Evolutionary conservation across 2,888 invertebrate genomes (phyloP).

Genomic region (Fabriciana adippe): DNA sequence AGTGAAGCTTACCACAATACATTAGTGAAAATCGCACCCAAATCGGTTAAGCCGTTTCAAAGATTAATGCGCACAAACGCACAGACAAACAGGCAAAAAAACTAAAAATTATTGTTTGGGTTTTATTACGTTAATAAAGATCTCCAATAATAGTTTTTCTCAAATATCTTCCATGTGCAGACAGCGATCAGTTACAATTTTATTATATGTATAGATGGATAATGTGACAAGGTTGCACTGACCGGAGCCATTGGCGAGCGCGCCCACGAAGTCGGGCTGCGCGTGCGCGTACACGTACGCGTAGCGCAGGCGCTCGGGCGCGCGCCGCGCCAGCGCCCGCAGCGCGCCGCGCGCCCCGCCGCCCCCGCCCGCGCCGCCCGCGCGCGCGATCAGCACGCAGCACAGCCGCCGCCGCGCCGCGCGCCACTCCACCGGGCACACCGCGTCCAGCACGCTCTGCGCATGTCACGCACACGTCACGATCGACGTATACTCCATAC

Average conservation of each 20-base stretch:
- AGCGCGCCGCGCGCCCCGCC: conserved; percentile 40
- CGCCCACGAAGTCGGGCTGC: conserved; percentile 90
- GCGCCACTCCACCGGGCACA: conserved; percentile 95
- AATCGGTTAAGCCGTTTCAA: no score
- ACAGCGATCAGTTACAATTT: no score
- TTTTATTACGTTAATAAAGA: no score
- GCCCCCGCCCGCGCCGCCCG: conserved; percentile 80
- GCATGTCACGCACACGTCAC: neutral
- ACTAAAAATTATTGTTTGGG: no score
- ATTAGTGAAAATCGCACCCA: no score
- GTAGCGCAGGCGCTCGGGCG: conserved; percentile 89
- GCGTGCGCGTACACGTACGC: conserved; percentile 94
- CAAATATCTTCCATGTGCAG: no score
- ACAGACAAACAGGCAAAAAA: no score
- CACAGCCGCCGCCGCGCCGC: conserved; percentile 87
- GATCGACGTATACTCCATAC: no score
- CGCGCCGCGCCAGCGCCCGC: conserved; percentile 86
- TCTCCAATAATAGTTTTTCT: no score
- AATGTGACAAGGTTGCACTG: conserved; percentile 28
- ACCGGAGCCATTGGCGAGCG: conserved; percentile 83
- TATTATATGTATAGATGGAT: no score
- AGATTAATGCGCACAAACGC: no score
- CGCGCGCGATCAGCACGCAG: conserved; percentile 88
- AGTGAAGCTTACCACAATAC: no score
- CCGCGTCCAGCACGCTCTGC: conserved; percentile 87